Base-by-base conservation (phyloP, 2,113 vertebrate genomes). In the Cygnus atratus region DNA sequence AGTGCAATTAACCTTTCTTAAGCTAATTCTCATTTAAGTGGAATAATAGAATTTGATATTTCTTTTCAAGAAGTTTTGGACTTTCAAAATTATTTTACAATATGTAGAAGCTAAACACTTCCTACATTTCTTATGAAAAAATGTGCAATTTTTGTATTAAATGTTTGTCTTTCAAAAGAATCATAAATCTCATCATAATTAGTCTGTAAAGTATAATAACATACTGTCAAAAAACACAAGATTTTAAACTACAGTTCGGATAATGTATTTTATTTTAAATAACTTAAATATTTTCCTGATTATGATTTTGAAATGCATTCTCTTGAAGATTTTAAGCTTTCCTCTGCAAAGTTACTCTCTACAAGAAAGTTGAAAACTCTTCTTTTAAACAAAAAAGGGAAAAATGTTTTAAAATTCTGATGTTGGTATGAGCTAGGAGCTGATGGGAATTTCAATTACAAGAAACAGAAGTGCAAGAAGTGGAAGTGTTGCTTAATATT, bases 1-100 rank as follows among this genome's bases (percentile, higher is more conserved):
- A 72, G 57, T 35, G 46, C 46, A 94, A 95, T 88, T 96, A 95
- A 84, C 61, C 43, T 96, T 93, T 61, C 73, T 82, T 75, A 92
- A 93, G 61, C 39, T 78, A 88, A 88, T 84, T 88, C 52, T 68
- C 1, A 1, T 72, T 88, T 74, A 81, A 84, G 46, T 58, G 29
- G 52, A 13, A 83, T 52, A 91, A 83, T 3, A 33, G 33, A 90
- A 83, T 61, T 76, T 66, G 26, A 61, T 81, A 93, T 92, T 88
- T 81, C 61, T 67, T 81, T 81, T 61, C 37, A 76, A 20, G 16
- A n/a, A 48, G 13, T 62, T 86, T 7, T 3, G 5, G 62, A 22
- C 57, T 91, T 83, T 39, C 46, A 90, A 78, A 84, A 88, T 65
- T 57, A 63, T 74, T 92, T 84, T 61, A 26, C 9, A 19, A 7